Percentiles rank a stretch among this genome's conserved stretches.
These are phyloP conservation scores for Ceratoteleas bidentatus DNA, from an alignment of 1,140 invertebrate genomes.

Conservation along the genomic window DNA sequence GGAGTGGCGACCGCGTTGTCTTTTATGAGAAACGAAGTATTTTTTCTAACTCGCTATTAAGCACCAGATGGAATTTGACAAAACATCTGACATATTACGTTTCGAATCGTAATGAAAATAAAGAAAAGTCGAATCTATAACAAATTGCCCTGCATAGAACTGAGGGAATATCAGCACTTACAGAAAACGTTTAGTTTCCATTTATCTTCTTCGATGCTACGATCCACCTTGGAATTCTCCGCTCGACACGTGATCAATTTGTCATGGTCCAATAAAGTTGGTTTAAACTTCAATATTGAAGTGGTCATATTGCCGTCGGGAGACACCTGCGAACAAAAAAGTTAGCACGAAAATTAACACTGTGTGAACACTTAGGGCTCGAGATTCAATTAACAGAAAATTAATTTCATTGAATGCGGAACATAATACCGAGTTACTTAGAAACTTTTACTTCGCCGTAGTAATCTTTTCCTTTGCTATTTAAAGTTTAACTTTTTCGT, in stretches of 20 bases:
- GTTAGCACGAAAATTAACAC: slow-evolving; percentile 27
- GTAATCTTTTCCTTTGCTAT: too few species aligned
- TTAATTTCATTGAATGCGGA: too few species aligned
- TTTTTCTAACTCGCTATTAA: background rate
- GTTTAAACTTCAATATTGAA: slow-evolving; percentile 88
- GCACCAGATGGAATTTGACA: slow-evolving; percentile 13
- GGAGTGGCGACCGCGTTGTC: too few species aligned
- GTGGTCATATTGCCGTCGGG: slow-evolving; percentile 90
- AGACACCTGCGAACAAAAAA: slow-evolving; percentile 83
- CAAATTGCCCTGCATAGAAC: slow-evolving; percentile 26
- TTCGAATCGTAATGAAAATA: slow-evolving; percentile 27
- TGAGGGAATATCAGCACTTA: slow-evolving; percentile 82
- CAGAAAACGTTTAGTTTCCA: slow-evolving; percentile 92
- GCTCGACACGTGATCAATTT: slow-evolving; percentile 90
- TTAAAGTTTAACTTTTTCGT: too few species aligned
- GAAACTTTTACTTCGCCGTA: too few species aligned
- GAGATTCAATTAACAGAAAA: too few species aligned
- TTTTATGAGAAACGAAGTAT: background rate
- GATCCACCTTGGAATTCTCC: slow-evolving; percentile 88
- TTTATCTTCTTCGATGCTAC: slow-evolving; percentile 87
- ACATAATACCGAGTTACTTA: too few species aligned
- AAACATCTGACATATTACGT: slow-evolving; percentile 26
- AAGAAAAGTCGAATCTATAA: slow-evolving; percentile 33
- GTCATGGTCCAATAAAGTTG: slow-evolving; percentile 88
- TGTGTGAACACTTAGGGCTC: too few species aligned